These are phyloP conservation scores for Caenorhabditis briggsae DNA, from an alignment of 1,140 invertebrate genomes.

Conservation along the genomic window DNA sequence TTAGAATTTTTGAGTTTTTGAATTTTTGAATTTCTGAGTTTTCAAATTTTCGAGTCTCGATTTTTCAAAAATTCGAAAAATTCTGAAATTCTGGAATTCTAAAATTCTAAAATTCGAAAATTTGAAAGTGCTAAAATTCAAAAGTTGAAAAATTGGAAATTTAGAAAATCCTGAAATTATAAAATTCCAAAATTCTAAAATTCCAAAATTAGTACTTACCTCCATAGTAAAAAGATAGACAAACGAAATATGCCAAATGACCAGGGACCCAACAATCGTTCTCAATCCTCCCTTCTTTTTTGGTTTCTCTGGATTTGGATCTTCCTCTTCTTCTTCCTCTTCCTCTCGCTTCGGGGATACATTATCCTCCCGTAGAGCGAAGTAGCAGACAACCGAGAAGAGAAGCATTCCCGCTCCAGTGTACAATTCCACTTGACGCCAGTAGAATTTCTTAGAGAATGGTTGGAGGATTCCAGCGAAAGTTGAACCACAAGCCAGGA, in stretches of 20 bases:
- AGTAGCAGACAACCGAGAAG: constrained; percentile 15
- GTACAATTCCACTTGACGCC: constrained; percentile 22
- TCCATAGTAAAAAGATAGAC: constrained; percentile 47
- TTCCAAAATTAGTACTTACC: background rate
- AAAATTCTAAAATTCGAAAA: too few relatives aligned
- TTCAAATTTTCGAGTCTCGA: too few relatives aligned
- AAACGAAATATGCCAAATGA: constrained; percentile 40
- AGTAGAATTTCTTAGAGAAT: constrained; percentile 35
- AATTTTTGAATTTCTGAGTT: too few relatives aligned
- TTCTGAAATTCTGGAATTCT: too few relatives aligned
- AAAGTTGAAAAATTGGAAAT: too few relatives aligned
- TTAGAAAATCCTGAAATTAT: too few relatives aligned
- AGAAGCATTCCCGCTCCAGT: constrained; percentile 39
- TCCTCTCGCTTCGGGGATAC: constrained; percentile 15
- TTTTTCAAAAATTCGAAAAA: too few relatives aligned
- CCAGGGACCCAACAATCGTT: constrained; percentile 43
- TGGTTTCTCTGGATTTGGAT: constrained; percentile 40
- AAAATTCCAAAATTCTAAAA: background rate
- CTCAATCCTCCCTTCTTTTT: constrained; percentile 36
- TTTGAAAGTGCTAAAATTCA: too few relatives aligned
- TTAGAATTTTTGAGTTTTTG: too few relatives aligned
- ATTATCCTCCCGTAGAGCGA: constrained; percentile 28
- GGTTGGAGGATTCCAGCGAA: constrained; percentile 26
- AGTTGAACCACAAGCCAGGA: constrained; percentile 26
- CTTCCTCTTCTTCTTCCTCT: constrained; percentile 4